Evolutionary conservation across 2,113 vertebrate species (phyloP).

Genomic region (Gopherus flavomarginatus): DNA sequence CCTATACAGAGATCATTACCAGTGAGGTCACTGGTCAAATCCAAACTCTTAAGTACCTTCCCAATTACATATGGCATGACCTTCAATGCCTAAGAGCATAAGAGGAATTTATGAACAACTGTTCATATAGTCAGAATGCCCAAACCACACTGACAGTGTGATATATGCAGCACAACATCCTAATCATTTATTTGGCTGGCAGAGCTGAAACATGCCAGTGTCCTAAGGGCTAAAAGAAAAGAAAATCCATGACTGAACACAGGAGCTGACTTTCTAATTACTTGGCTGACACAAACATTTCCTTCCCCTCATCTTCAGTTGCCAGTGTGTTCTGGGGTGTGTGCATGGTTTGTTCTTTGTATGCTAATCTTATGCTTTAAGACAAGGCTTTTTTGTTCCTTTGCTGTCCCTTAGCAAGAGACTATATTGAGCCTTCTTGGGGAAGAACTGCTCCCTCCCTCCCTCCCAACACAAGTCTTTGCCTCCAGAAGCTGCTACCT

Average conservation of each 20-base stretch:
- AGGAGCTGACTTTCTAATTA: background rate
- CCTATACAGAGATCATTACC: conserved; percentile 24
- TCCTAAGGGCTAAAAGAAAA: conserved; percentile 23
- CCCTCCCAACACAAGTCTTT: conserved; percentile 6
- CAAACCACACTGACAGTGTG: background rate
- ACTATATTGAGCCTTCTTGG: background rate
- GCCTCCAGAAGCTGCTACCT: conserved; percentile 32
- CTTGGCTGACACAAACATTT: background rate
- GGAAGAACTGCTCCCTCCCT: background rate
- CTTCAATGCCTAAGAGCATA: background rate
- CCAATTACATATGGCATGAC: background rate
- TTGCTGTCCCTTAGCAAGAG: conserved; percentile 17
- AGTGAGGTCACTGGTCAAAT: conserved; percentile 15
- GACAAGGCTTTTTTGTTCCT: background rate
- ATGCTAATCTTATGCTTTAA: background rate
- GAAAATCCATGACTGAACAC: background rate
- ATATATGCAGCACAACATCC: background rate
- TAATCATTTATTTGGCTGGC: background rate
- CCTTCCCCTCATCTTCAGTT: background rate
- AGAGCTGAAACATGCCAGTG: background rate
- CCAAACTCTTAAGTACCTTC: background rate
- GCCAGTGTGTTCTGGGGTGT: background rate
- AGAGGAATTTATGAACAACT: background rate
- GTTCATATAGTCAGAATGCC: background rate
- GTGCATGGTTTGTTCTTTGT: background rate